These are phyloP conservation scores for Cylas formicarius DNA, from an alignment of 1,140 invertebrate species.

Conservation along the genomic window DNA sequence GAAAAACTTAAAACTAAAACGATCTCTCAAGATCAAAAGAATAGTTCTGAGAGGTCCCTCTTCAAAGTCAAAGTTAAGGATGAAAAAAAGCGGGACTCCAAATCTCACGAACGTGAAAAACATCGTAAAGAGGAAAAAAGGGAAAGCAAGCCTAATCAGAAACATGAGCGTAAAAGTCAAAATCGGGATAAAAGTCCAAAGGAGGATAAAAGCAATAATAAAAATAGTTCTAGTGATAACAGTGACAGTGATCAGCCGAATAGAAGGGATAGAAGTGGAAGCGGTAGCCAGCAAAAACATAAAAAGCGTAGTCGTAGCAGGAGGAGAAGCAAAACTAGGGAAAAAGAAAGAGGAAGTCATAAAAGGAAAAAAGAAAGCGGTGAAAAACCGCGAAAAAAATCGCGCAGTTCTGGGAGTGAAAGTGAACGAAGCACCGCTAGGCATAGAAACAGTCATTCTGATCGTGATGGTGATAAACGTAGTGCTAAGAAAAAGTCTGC, in stretches of 20 bases:
- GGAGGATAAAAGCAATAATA: slow-evolving; percentile 17
- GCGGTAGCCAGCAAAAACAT: neutral
- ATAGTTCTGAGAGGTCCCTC: no score
- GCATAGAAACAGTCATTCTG: slow-evolving; percentile 23
- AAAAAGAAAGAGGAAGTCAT: slow-evolving; percentile 24
- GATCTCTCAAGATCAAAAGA: slow-evolving; percentile 15
- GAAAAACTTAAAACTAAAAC: slow-evolving; percentile 1
- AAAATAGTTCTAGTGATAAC: slow-evolving; percentile 10
- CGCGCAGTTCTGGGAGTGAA: slow-evolving; percentile 17
- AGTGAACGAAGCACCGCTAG: neutral
- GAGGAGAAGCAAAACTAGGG: slow-evolving; percentile 12
- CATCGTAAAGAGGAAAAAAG: slow-evolving; percentile 27
- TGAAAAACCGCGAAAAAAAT: slow-evolving; percentile 23
- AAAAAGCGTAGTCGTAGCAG: slow-evolving; percentile 8
- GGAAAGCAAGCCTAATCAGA: slow-evolving; percentile 7
- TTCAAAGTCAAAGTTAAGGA: slow-evolving; percentile 10
- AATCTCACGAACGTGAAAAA: slow-evolving; percentile 13
- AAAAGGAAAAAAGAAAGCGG: slow-evolving; percentile 19
- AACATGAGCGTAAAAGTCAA: slow-evolving; percentile 14
- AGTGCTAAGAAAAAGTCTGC: neutral
- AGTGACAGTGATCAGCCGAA: neutral
- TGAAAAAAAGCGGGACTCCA: slow-evolving; percentile 11
- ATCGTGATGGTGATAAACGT: slow-evolving; percentile 23
- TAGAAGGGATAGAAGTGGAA: slow-evolving; percentile 13
- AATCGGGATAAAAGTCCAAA: slow-evolving; percentile 24